phyloP scores from a whole-genome alignment of 2,113 vertebrate species.

The Erpornis zantholeuca region DNA sequence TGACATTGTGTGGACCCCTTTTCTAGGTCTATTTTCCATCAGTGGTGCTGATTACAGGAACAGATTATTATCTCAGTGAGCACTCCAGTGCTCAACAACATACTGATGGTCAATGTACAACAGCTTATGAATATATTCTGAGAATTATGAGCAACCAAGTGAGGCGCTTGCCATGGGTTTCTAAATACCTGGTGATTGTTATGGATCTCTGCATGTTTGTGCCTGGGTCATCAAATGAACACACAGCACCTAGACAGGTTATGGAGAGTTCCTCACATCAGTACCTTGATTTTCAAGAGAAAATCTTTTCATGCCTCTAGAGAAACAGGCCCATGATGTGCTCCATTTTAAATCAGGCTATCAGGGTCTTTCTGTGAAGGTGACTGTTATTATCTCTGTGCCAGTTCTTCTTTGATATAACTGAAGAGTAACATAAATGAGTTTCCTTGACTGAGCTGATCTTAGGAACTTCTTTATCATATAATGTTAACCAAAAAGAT shows the following conservation, averaged over 20 bases:
- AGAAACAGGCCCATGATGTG: neutral
- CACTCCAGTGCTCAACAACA: neutral
- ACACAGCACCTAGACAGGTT: neutral
- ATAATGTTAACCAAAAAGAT: neutral
- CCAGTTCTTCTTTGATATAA: neutral
- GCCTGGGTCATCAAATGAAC: neutral
- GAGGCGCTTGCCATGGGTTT: neutral
- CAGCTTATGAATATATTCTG: neutral
- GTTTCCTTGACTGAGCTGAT: neutral
- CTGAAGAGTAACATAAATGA: neutral
- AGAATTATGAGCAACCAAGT: neutral
- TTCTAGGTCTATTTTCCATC: neutral
- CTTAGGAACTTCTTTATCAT: neutral
- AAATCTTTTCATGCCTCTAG: neutral
- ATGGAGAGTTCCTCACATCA: neutral
- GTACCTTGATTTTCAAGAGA: neutral
- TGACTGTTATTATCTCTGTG: neutral
- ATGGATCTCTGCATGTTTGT: neutral
- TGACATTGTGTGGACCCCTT: neutral
- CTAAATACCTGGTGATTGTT: neutral
- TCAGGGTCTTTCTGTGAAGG: neutral
- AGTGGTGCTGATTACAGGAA: neutral
- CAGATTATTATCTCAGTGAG: neutral
- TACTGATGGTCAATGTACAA: neutral
- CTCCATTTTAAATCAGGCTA: neutral